Base-by-base conservation (phyloP, 1,140 invertebrate species). In the Chionoecetes opilio region DNA sequence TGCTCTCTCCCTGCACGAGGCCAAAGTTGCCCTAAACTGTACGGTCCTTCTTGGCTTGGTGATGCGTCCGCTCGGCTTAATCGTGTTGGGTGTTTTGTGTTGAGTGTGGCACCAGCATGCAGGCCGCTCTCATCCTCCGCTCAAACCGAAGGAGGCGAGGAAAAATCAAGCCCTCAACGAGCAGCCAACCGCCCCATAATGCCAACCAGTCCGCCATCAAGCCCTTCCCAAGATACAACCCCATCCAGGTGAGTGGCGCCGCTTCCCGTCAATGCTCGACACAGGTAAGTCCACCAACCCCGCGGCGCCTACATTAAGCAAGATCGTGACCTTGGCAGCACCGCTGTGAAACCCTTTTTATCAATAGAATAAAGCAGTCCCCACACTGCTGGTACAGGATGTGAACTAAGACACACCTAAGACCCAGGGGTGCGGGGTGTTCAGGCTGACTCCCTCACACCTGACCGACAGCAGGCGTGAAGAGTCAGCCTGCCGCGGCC, bases 211-310 rank as follows among this genome's bases (percentile, higher is more conserved):
- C 46, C n/a, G n/a, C 88, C 84, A 95, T 95, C 90, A 34, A 38
- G 6, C 94, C 94, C 82, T 95, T 95, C 85, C 94, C 94, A 8
- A 87, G 94, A 63, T 95, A 86, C 84, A 95, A 95, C 91, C 94
- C 94, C 2, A 41, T 86, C 31, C 35, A 95, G 94, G 94, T 95
- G 92, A 95, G 94, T 86, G 63, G n/a, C 35, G 29, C 46, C 87
- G 32, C 38, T 63, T n/a, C 1, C n/a, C 63, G 63, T 35, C 11
- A 38, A 8, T 21, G 32, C 46, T 17, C 37, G 31, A 75, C 31
- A 63, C 21, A 75, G 63, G 63, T 75, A 75, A 75, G 63, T 75
- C 63, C 21, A 8, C 21, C 63, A 14, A 8, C 21, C 63, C 63
- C 63, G 63, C 21, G n/a, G 85, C 29, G 85, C 85, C 29, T 38